A percentile compares a stretch with the other conserved stretches of the same genome.
phyloP scores from a whole-genome alignment of 2,888 invertebrate genomes.

The Synanthedon andrenaeformis region DNA sequence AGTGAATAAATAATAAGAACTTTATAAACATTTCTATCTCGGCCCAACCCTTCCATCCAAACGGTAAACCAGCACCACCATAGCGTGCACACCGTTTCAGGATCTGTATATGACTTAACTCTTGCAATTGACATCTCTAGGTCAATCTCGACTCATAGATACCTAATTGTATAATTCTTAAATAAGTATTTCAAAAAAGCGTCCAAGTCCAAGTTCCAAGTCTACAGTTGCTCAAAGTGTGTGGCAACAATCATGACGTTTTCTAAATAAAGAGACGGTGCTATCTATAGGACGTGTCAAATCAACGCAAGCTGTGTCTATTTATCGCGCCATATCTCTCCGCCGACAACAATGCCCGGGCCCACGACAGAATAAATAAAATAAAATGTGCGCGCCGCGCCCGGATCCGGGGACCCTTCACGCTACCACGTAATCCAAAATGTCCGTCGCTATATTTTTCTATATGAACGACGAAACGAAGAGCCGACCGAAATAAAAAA shows the following conservation, averaged over 20 bases:
- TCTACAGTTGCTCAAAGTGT: too few species aligned
- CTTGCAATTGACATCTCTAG: too few species aligned
- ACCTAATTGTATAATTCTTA: too few species aligned
- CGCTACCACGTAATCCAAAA: constrained; percentile 57
- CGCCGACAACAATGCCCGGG: constrained; percentile 33
- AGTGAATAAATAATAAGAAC: too few species aligned
- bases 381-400: constrained; percentile 30
- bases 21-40: too few species aligned
- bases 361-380: constrained; percentile 49
- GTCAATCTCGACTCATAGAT: too few species aligned
- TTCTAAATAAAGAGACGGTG: constrained; percentile 21
- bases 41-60: too few species aligned
- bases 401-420: constrained; percentile 60
- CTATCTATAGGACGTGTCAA: constrained; percentile 7
- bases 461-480: constrained; percentile 44
- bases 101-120: too few species aligned
- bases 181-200: too few species aligned
- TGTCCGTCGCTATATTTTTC: constrained; percentile 69
- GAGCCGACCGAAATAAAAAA: constrained; percentile 13
- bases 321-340: constrained; percentile 60
- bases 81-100: too few species aligned
- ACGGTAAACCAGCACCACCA: too few species aligned
- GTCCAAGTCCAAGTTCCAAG: too few species aligned
- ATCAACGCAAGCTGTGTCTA: constrained; percentile 46
- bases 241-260: constrained; percentile 28